These are phyloP conservation scores for Coptotermes formosanus DNA, from an alignment of 1,140 invertebrate genomes.

Conservation along the genomic window DNA sequence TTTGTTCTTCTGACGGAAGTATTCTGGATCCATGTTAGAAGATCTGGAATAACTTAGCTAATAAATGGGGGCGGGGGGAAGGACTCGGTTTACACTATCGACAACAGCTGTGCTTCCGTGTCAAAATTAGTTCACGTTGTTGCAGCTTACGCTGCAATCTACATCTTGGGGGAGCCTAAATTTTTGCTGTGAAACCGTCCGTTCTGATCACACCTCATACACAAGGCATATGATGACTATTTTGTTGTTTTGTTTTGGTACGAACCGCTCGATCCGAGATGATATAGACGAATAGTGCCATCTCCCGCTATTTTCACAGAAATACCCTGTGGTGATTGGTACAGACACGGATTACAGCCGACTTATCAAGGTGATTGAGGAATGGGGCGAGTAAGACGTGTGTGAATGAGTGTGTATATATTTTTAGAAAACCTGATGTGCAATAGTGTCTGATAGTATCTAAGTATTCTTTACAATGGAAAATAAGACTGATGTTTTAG, in stretches of 20 bases:
- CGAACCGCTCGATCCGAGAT: not conserved
- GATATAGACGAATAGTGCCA: not conserved
- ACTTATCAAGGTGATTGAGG: not conserved
- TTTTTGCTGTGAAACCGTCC: no score
- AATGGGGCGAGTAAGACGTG: not conserved
- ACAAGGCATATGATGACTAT: not conserved
- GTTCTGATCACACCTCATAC: no score
- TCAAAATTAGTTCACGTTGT: no score
- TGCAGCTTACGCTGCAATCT: no score
- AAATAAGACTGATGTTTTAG: constrained; percentile 7
- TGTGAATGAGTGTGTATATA: not conserved
- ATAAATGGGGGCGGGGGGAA: no score
- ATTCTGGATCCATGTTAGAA: no score
- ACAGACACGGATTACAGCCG: not conserved
- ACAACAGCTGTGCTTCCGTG: no score
- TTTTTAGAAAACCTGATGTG: not conserved
- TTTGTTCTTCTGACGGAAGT: no score
- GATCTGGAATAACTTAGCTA: no score
- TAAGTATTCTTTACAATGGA: not conserved
- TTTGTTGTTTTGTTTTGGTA: not conserved
- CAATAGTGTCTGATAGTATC: not conserved
- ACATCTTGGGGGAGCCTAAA: no score
- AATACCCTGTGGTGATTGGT: not conserved
- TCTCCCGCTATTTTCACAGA: not conserved
- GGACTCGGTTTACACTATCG: no score